Evolutionary conservation across 2,888 invertebrate genomes (phyloP).

Genomic region (Andrena bicolor): DNA sequence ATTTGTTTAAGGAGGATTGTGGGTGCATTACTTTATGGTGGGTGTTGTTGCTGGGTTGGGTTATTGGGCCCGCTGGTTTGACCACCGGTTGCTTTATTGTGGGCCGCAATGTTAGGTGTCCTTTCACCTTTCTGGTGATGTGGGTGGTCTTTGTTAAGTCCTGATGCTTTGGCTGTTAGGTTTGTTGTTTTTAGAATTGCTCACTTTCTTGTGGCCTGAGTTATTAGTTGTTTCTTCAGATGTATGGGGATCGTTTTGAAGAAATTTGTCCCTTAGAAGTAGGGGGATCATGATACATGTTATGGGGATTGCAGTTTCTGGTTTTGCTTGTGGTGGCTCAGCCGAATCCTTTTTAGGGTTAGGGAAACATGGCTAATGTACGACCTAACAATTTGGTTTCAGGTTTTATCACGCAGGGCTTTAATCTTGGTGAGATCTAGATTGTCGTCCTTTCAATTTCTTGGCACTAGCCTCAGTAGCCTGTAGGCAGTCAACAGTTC

Average conservation of each 20-base stretch:
- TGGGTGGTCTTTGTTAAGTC: no score
- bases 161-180: background rate
- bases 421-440: background rate
- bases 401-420: background rate
- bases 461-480: no score
- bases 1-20: background rate
- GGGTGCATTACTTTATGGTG: background rate
- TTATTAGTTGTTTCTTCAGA: background rate
- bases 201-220: background rate
- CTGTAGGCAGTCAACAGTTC: no score
- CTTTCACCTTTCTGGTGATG: no score
- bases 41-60: background rate
- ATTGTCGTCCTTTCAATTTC: no score
- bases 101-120: no score
- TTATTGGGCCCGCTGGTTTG: background rate
- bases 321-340: background rate
- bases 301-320: background rate
- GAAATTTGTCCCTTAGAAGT: background rate
- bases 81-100: no score
- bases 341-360: background rate
- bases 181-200: background rate
- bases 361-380: background rate
- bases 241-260: background rate
- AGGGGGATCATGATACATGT: no score
- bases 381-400: no score